Evolutionary conservation across 2,888 invertebrate species (phyloP), one percentile per base, ranked within the genome.

Genomic region (Cotesia congregata): DNA sequence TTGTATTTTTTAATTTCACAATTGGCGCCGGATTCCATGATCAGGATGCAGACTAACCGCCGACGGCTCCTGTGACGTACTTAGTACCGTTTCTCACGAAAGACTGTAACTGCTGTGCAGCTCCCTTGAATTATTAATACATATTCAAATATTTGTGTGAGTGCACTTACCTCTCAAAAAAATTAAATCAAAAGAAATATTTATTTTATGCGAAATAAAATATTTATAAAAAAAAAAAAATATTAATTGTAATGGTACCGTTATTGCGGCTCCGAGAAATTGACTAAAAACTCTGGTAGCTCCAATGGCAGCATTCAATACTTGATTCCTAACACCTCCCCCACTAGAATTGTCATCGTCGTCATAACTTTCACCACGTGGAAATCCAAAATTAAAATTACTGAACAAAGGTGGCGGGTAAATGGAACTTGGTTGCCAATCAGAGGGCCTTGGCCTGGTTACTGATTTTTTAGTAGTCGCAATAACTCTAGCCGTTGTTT

Each of bases 211-310:
- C 12, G 39, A 67, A 12, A 72, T 30, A 41, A 38, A 30, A 30
- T 50, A 6, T 41, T 69, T 67, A 67, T 50, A 76, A 60, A 67
- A 59, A 76, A 69, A 75, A 75, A 78, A 73, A 79, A 71, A 78
- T 7, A 60, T 60, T 39, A 9, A 64, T 40, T 6, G 6, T 41
- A n/a, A 40, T 40, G 50, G 70, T 84, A 95, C 95, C 93, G 94
- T 94, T 85, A 95, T 92, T 75, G 95, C 95, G 85, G 94, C 93
- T 83, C 95, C 94, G 84, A 95, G 91, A 90, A 95, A 95, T 88
- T 93, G 93, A 78, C 95, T 94, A 87, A 95, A 94, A 1, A 94
- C 94, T 88, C 93, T 92, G 40, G 95, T 95, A 79, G 94, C 94
- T 84, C 94, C 94, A 82, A 95, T 93, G 77, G 95, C 95, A 17